These are phyloP conservation scores for Drosophila pectinifera DNA, from an alignment of 1,140 invertebrate genomes.

Conservation along the genomic window DNA sequence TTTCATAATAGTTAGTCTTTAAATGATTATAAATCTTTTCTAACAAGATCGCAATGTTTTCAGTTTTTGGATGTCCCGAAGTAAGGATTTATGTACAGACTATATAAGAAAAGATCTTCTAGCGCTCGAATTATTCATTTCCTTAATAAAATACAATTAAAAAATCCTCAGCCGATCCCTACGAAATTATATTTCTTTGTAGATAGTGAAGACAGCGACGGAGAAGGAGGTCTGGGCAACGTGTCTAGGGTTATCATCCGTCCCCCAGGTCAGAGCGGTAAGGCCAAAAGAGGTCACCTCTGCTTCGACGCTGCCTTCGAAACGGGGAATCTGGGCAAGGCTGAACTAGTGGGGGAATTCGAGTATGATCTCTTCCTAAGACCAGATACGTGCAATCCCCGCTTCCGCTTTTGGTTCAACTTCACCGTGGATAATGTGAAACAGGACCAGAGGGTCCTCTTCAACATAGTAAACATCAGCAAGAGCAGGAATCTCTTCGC, in stretches of 20 bases:
- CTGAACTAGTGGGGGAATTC: constrained; percentile 96
- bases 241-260: constrained; percentile 96
- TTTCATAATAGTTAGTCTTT: too few species aligned
- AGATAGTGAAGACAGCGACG: constrained; percentile 98
- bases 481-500: constrained; percentile 96
- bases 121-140: too few species aligned
- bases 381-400: constrained; percentile 97
- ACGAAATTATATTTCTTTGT: constrained; percentile 30
- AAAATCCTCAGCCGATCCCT: not conserved
- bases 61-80: too few species aligned
- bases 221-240: constrained; percentile 97
- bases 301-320: constrained; percentile 99
- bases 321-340: constrained; percentile 97
- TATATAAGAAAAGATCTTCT: too few species aligned
- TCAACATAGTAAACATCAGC: constrained; percentile 98
- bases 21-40: too few species aligned
- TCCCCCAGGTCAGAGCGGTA: constrained; percentile 96
- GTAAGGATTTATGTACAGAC: too few species aligned
- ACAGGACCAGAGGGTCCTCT: constrained; percentile 96
- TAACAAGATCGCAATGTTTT: too few species aligned
- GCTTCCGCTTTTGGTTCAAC: constrained; percentile 98
- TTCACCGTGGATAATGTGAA: constrained; percentile 99
- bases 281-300: constrained; percentile 92
- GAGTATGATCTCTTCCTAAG: constrained; percentile 98
- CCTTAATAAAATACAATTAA: too few species aligned